A percentile compares a stretch with the other conserved stretches of the same genome.
These are phyloP conservation scores for Oncorhynchus keta DNA, from an alignment of 2,113 vertebrate genomes.

Conservation along the genomic window DNA sequence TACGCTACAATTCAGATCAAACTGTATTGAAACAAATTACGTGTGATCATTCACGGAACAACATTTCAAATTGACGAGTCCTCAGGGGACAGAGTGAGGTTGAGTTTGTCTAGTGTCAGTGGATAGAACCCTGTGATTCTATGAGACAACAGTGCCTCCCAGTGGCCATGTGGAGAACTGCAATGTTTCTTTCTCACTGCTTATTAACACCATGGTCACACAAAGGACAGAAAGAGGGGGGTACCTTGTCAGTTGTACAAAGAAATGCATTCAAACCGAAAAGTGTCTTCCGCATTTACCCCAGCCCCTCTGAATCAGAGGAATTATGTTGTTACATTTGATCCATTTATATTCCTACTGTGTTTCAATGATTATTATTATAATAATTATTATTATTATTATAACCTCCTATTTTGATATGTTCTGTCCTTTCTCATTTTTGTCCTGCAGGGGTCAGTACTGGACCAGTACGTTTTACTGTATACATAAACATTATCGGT, in stretches of 20 bases:
- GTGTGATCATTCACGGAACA: no score
- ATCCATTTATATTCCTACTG: background rate
- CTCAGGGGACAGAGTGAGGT: background rate
- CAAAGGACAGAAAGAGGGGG: background rate
- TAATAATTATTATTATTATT: no score
- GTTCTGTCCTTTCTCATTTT: no score
- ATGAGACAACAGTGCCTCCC: constrained; percentile 58
- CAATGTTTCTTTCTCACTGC: constrained; percentile 5
- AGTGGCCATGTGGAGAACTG: constrained; percentile 45
- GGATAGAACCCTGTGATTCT: background rate
- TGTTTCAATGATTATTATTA: background rate
- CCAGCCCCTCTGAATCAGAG: no score
- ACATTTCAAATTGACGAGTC: background rate
- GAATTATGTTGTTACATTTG: background rate
- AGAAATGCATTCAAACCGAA: no score
- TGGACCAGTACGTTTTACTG: no score
- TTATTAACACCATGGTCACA: background rate
- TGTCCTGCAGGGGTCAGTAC: no score
- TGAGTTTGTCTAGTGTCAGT: background rate
- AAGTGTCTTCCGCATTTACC: no score
- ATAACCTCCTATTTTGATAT: background rate
- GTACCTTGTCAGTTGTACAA: no score
- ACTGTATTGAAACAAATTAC: no score
- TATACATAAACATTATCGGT: no score
- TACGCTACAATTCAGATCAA: no score